Evolutionary conservation across 1,140 invertebrate species (phyloP), one percentile per base, ranked within the genome.

Genomic region (Drosophila cardini): DNA sequence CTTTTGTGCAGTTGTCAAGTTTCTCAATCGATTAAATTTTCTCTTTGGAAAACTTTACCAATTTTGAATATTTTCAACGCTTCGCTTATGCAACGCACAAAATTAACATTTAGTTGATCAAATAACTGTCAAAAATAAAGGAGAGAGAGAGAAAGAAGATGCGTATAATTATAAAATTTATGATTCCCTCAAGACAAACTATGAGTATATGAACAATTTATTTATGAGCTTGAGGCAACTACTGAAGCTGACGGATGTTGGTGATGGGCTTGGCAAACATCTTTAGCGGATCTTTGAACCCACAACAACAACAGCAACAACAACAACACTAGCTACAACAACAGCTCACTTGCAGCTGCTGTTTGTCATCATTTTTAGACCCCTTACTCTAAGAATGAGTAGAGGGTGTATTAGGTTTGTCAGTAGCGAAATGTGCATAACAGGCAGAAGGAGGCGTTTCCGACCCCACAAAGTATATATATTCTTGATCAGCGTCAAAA

Each of bases 181-280:
- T n/a, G 16, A 30, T 50, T 30, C 34, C 46, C 60, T 62, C 32
- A 11, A n/a, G 60, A 46, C 18, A 58, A n/a, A n/a, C n/a, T n/a
- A n/a, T n/a, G 30, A 13, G 55, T 16, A 58, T 45, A 60, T 60
- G 42, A 52, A 60, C 36, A 60, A 26, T 26, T 26, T 36, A 38
- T 60, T 68, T 30, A 71, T 53, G 63, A 53, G 64, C 53, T 34
- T 57, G 16, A 32, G 15, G 26, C 55, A 58, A 26, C 21, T 26
- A 21, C 46, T 60, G 60, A 57, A 34, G 46, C 50, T 63, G 55
- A 74, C 65, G 72, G 71, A 73, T 68, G 56, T 69, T 45, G 71
- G 16, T 46, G 45, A 57, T 63, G 72, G 72, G 72, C 67, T 75
- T 75, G 67, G 67, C 72, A 57, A 52, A 58, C 52, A 62, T 55